These are phyloP conservation scores for Troilus luridus DNA, from an alignment of 2,888 invertebrate species.

Conservation along the genomic window DNA sequence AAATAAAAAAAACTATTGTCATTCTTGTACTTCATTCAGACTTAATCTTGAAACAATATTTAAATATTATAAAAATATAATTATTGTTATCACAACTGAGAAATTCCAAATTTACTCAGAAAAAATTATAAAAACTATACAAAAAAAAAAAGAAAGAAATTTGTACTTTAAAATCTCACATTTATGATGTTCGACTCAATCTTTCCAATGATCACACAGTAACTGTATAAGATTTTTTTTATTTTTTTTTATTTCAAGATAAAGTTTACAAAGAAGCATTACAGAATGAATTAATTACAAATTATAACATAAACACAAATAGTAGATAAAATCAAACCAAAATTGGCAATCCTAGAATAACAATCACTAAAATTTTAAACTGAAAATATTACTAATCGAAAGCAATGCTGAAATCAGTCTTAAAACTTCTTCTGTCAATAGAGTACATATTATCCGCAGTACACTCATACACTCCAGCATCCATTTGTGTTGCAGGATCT, in stretches of 20 bases:
- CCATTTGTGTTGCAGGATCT: constrained; percentile 96
- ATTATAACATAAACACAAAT: not conserved
- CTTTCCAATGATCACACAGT: not conserved
- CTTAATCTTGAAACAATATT: not conserved
- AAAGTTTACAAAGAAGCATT: not conserved
- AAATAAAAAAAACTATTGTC: not conserved
- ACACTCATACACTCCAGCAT: constrained; percentile 95
- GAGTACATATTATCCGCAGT: constrained; percentile 95
- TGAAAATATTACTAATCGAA: constrained; percentile 76
- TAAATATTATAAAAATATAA: constrained; percentile 7
- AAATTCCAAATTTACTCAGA: not conserved
- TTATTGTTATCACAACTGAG: not conserved
- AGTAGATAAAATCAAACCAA: not conserved
- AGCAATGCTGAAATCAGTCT: constrained; percentile 92
- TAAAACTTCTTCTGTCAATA: constrained; percentile 90
- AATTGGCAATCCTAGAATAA: not conserved
- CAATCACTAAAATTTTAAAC: not conserved
- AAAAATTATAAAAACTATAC: not conserved
- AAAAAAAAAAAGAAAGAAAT: not conserved
- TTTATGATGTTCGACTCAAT: not conserved
- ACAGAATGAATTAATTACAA: not conserved
- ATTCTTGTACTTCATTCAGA: not conserved
- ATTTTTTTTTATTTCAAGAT: not conserved
- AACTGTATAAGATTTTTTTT: not conserved
- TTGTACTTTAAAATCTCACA: not conserved